Evolutionary conservation across 2,113 vertebrate genomes (phyloP).

Genomic region (Chloropsis cyanopogon): DNA sequence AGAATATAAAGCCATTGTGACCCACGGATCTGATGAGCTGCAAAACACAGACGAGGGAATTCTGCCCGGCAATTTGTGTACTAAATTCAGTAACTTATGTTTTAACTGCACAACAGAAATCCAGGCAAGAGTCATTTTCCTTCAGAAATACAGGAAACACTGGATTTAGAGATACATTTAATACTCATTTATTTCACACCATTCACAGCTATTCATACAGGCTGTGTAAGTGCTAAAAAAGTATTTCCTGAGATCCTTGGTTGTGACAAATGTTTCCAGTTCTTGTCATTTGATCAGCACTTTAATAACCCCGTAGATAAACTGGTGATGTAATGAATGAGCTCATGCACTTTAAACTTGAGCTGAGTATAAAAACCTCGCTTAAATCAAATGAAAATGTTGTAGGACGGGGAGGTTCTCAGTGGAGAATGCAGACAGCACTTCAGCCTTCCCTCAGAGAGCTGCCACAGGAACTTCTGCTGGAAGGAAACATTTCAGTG

Average conservation of each 20-base stretch:
- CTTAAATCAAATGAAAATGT: neutral
- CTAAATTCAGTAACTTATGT: neutral
- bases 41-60: neutral
- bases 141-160: neutral
- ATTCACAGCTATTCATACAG: neutral
- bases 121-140: neutral
- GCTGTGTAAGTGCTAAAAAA: neutral
- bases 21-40: neutral
- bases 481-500: neutral
- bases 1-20: neutral
- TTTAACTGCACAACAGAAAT: neutral
- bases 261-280: neutral
- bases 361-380: neutral
- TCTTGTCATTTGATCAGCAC: neutral
- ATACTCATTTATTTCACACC: neutral
- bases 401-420: neutral
- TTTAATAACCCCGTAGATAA: neutral
- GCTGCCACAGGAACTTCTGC: neutral
- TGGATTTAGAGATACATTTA: neutral
- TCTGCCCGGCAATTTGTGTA: neutral
- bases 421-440: neutral
- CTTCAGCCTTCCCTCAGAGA: neutral
- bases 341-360: neutral
- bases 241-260: neutral
- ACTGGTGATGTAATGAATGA: conserved; percentile 14